A percentile compares a stretch with the other conserved stretches of the same genome.
phyloP scores from a whole-genome alignment of 2,888 invertebrate genomes.

The Calliphora vomitoria region DNA sequence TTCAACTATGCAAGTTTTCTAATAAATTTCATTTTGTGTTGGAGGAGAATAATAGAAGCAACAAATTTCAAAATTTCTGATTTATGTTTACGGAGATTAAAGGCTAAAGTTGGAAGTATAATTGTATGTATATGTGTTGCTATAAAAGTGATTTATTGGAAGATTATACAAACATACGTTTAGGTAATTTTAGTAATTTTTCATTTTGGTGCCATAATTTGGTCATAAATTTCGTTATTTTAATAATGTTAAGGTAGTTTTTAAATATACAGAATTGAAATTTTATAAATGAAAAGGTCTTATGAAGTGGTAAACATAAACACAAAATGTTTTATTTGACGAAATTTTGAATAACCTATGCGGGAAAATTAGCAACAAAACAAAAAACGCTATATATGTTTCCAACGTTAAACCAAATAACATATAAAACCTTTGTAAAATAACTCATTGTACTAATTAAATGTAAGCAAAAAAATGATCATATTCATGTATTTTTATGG shows the following conservation, averaged over 20 bases:
- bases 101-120: neutral
- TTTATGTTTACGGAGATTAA: conserved; percentile 26
- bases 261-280: no score
- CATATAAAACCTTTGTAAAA: no score
- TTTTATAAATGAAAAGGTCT: no score
- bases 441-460: no score
- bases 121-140: neutral
- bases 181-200: neutral
- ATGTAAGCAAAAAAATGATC: no score
- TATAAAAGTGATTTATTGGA: conserved; percentile 22
- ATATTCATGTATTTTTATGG: no score
- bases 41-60: neutral
- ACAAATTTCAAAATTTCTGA: conserved; percentile 17
- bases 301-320: no score
- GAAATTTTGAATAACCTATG: no score
- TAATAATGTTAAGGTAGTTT: neutral
- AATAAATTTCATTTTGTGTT: conserved; percentile 12
- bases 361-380: no score
- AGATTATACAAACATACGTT: neutral
- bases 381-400: no score
- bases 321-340: no score
- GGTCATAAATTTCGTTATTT: neutral
- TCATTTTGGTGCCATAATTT: neutral
- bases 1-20: neutral
- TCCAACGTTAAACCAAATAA: no score